Percentiles rank a stretch among this genome's conserved stretches.
These are phyloP conservation scores for Mesorhabditis belari DNA, from an alignment of 2,888 invertebrate genomes.

Conservation along the genomic window DNA sequence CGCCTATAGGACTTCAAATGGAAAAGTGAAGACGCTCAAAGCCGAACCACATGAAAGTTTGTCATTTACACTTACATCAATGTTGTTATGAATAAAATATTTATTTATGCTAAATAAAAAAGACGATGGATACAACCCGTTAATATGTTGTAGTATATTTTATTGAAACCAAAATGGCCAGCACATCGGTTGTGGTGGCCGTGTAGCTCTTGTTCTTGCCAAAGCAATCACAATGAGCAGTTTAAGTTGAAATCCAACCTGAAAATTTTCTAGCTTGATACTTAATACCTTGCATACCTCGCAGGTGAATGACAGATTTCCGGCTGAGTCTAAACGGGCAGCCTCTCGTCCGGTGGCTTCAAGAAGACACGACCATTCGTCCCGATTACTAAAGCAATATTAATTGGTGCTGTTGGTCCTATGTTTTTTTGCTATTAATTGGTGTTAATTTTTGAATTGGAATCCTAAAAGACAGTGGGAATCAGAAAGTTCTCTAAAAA, in stretches of 20 bases:
- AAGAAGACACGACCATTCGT: not conserved
- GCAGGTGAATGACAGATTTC: not conserved
- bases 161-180: not conserved
- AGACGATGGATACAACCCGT: not conserved
- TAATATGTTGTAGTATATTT: not conserved
- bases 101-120: no score
- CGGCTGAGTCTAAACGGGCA: not conserved
- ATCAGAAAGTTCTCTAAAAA: no score
- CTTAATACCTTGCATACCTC: not conserved
- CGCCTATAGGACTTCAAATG: conserved; percentile 16
- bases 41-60: not conserved
- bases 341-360: not conserved
- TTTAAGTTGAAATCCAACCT: not conserved
- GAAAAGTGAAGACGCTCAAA: conserved; percentile 1
- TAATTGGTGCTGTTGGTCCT: no score
- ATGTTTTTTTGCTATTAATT: no score
- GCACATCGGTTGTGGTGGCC: not conserved
- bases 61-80: not conserved
- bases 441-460: no score
- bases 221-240: not conserved
- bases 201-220: not conserved
- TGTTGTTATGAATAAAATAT: not conserved
- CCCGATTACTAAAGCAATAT: not conserved
- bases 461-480: no score
- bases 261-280: not conserved